Evolutionary conservation across 2,797 vertebrate genomes (phyloP), one percentile per base, ranked within the genome.

Genomic region (Odontamblyopus lacepedii): DNA sequence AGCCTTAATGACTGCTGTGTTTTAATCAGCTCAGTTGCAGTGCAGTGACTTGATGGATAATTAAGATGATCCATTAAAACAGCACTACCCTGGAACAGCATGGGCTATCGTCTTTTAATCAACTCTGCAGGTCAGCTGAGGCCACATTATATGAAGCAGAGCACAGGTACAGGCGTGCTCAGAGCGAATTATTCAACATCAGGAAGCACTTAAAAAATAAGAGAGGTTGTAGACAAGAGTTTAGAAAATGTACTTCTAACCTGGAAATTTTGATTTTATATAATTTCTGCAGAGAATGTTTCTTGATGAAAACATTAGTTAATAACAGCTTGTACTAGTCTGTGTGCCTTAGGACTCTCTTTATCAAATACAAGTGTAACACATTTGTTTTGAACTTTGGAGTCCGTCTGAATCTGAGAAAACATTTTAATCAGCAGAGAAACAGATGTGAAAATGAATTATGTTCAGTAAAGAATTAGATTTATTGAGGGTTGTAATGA

Each of bases 21-120:
- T 86, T 91, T 88, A 92, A 92, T 92, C 88, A 88, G 79, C 76
- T 66, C 80, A 30, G 72, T 68, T 50, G 59, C 78, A 69, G 83
- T 76, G 74, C 72, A 66, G 71, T 9, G 74, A 78, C 86, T 90
- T 89, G 86, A 53, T 67, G 50, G 65, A 67, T 67, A 55, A 92
- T 92, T 91, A 90, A 66, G 73, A 88, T 89, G 88, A 93, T 92
- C 74, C 67, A 90, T 89, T 79, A 72, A 73, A 74, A 75, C 65
- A 76, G 64, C 50, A 32, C 67, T 65, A 65, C 26, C 23, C 71
- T 16, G 61, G 60, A 60, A 77, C 67, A 9, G 29, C 0, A 69
- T 70, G 63, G 80, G 41, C 56, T 70, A 18, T 62, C 48, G 73
- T 75, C 76, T 72, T 80, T 81, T 67, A 75, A 83, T 81, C 67